A percentile compares a stretch with the other conserved stretches of the same genome.
phyloP scores from a whole-genome alignment of 2,888 invertebrate genomes.

The Empis stercorea region DNA sequence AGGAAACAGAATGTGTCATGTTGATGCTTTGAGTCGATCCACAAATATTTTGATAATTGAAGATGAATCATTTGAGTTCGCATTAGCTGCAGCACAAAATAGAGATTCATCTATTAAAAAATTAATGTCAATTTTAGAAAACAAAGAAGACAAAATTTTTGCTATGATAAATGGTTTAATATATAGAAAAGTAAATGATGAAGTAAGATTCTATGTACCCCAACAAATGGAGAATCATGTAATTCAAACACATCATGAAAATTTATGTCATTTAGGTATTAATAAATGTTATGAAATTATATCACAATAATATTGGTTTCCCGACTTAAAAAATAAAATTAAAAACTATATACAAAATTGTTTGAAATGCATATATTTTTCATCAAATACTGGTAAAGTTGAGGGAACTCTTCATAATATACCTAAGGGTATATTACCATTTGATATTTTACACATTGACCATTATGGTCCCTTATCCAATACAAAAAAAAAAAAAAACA shows the following conservation, averaged over 20 bases:
- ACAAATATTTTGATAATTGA: conserved; percentile 5
- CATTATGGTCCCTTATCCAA: neutral
- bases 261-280: conserved; percentile 20
- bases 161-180: conserved; percentile 9
- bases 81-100: conserved; percentile 3
- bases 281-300: neutral
- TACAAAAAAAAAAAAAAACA: conserved; percentile 15
- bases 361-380: neutral
- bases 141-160: neutral
- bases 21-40: too few species aligned
- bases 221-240: conserved; percentile 14
- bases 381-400: neutral
- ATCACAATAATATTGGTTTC: neutral
- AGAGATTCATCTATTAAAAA: neutral
- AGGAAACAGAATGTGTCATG: too few species aligned
- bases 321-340: neutral
- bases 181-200: conserved; percentile 7
- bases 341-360: neutral
- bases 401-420: too few species aligned
- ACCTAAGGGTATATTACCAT: too few species aligned
- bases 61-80: conserved; percentile 3
- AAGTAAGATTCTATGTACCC: conserved; percentile 11
- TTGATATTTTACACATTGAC: neutral
- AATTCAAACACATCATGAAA: conserved; percentile 17
- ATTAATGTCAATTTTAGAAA: neutral